Conservation (phyloP, 2,113 vertebrate genomes). For the Festucalex cinctus region DNA sequence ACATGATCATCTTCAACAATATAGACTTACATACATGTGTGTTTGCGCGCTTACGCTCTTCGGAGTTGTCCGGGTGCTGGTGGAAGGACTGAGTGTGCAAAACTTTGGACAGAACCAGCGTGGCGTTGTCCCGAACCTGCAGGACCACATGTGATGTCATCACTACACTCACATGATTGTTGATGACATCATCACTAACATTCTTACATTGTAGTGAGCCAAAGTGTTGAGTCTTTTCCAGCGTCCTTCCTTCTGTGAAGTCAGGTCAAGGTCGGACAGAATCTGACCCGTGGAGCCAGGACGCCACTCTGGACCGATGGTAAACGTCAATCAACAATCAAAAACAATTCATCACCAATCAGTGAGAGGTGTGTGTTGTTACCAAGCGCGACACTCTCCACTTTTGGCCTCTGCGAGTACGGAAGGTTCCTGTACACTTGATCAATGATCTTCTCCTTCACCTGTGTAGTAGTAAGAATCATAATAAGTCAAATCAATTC, state of each 20-base stretch:
- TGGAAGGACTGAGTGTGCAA: conserved; percentile 86
- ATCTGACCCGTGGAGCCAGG: conserved; percentile 96
- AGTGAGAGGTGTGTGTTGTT: background rate
- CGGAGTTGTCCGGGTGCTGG: conserved; percentile 87
- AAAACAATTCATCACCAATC: background rate
- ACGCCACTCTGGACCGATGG: conserved; percentile 82
- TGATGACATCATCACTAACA: too few species aligned
- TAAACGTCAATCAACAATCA: background rate
- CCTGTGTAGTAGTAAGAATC: conserved; percentile 42
- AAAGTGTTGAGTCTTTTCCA: conserved; percentile 92
- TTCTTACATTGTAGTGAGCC: conserved; percentile 90
- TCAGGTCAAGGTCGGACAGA: conserved; percentile 92
- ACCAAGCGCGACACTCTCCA: conserved; percentile 89
- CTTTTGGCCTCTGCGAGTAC: conserved; percentile 87
- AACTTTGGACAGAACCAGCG: conserved; percentile 87
- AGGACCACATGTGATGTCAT: background rate
- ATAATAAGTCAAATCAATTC: background rate
- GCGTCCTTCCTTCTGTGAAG: conserved; percentile 89
- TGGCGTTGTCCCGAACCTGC: conserved; percentile 90
- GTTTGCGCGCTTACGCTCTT: conserved; percentile 80
- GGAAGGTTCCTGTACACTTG: conserved; percentile 91
- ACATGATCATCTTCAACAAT: too few species aligned
- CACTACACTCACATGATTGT: too few species aligned
- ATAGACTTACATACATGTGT: background rate
- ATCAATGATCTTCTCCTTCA: conserved; percentile 97